Percentiles rank a stretch among this genome's conserved stretches.
These are phyloP conservation scores for Orthonevra nobilis DNA, from an alignment of 2,888 invertebrate genomes.

Conservation along the genomic window DNA sequence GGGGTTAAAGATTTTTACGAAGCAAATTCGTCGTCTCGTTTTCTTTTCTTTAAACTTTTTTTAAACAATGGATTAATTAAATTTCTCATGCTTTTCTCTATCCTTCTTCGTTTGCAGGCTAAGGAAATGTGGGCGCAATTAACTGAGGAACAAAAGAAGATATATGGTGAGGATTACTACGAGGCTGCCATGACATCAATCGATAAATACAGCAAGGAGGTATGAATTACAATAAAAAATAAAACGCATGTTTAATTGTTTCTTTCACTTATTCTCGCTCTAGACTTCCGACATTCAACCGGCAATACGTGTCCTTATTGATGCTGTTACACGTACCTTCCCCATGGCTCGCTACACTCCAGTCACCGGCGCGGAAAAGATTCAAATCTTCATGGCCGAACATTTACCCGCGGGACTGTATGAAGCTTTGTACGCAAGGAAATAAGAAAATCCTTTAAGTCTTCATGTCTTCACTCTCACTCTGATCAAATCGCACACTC, in stretches of 20 bases:
- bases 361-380: conserved; percentile 88
- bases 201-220: conserved; percentile 88
- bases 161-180: conserved; percentile 91
- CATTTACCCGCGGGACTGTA: conserved; percentile 91
- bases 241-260: background rate
- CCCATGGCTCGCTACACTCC: conserved; percentile 92
- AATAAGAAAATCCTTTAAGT: conserved; percentile 52
- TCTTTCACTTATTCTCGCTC: no score
- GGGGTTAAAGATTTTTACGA: conserved; percentile 48
- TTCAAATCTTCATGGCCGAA: conserved; percentile 90
- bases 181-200: conserved; percentile 89
- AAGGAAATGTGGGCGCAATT: conserved; percentile 91
- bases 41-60: conserved; percentile 17
- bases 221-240: conserved; percentile 70
- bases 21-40: background rate
- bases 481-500: background rate
- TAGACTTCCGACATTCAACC: conserved; percentile 89
- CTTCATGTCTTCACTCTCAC: background rate
- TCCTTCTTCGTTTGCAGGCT: conserved; percentile 83
- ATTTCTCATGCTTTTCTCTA: conserved; percentile 60
- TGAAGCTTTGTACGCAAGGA: conserved; percentile 85
- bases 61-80: conserved; percentile 69
- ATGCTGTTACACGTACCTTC: conserved; percentile 90
- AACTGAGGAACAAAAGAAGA: conserved; percentile 87
- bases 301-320: conserved; percentile 87